Evolutionary conservation across 2,113 vertebrate species (phyloP).

Genomic region (Melanerpes aurifrons): DNA sequence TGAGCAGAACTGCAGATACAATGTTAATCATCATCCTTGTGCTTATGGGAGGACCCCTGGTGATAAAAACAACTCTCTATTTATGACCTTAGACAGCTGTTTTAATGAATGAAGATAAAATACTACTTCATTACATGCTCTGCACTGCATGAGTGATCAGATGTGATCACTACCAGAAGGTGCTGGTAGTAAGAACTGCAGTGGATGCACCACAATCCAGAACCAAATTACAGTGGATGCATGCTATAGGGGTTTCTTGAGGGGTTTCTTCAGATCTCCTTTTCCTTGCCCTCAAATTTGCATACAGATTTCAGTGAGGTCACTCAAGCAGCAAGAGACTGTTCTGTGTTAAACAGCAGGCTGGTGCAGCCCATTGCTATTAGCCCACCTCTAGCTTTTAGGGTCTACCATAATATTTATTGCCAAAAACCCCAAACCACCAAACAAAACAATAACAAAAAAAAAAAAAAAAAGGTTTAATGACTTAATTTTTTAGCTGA

Average conservation of each 20-base stretch:
- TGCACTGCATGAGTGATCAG: neutral
- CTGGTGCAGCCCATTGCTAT: neutral
- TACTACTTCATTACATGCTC: neutral
- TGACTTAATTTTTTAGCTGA: neutral
- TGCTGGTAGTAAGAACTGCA: neutral
- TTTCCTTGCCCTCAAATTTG: neutral
- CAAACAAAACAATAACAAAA: neutral
- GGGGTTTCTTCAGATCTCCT: neutral
- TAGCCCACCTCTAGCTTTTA: neutral
- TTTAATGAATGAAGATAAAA: constrained; percentile 29
- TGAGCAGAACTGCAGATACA: neutral
- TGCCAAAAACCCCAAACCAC: too few relatives aligned
- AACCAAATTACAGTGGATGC: neutral
- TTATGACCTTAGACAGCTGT: constrained; percentile 28
- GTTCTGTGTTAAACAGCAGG: neutral
- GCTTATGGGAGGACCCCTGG: neutral
- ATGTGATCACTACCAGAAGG: neutral
- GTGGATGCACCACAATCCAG: neutral
- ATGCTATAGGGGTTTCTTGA: neutral
- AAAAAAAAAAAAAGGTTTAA: neutral
- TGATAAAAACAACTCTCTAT: constrained; percentile 24
- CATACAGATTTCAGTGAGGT: neutral
- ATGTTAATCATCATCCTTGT: neutral
- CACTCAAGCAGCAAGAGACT: neutral
- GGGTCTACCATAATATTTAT: neutral